Percentiles rank a stretch among this genome's conserved stretches.
These are phyloP conservation scores for Andrena bicolor DNA, from an alignment of 2,888 invertebrate species.

Conservation along the genomic window DNA sequence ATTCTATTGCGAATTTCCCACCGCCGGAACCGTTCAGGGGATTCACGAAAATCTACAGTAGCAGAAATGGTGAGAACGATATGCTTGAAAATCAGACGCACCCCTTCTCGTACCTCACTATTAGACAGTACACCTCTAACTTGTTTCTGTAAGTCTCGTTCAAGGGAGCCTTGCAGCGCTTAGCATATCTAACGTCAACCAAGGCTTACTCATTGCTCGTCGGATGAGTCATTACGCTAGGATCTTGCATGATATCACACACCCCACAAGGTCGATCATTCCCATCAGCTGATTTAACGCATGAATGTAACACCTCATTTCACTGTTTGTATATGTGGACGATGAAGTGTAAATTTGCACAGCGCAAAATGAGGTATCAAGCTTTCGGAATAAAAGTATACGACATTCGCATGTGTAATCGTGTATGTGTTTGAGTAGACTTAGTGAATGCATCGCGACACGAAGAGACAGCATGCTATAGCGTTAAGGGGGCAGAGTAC, in stretches of 20 bases:
- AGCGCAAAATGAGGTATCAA: neutral
- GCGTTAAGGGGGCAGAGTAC: neutral
- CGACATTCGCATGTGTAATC: neutral
- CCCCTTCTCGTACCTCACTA: slow-evolving; percentile 25
- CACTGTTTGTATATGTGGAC: neutral
- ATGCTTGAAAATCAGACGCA: neutral
- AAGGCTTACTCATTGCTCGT: slow-evolving; percentile 19
- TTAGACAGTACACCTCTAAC: slow-evolving; percentile 45
- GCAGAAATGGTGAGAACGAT: slow-evolving; percentile 86
- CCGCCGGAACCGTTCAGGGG: slow-evolving; percentile 89
- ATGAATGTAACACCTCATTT: slow-evolving; percentile 7
- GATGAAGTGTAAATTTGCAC: slow-evolving; percentile 13
- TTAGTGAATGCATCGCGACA: neutral
- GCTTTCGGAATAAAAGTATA: slow-evolving; percentile 15
- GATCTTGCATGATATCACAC: slow-evolving; percentile 16
- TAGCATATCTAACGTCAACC: slow-evolving; percentile 2
- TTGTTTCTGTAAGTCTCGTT: slow-evolving; percentile 42
- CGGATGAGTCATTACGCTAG: slow-evolving; percentile 14
- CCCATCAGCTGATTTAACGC: neutral
- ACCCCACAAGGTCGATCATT: neutral
- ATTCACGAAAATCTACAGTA: slow-evolving; percentile 90
- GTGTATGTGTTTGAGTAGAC: neutral
- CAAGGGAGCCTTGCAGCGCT: neutral
- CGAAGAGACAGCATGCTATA: slow-evolving; percentile 27
- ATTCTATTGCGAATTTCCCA: slow-evolving; percentile 88